These are phyloP conservation scores for Microctonus aethiopoides DNA, from an alignment of 2,888 invertebrate genomes.

Conservation along the genomic window DNA sequence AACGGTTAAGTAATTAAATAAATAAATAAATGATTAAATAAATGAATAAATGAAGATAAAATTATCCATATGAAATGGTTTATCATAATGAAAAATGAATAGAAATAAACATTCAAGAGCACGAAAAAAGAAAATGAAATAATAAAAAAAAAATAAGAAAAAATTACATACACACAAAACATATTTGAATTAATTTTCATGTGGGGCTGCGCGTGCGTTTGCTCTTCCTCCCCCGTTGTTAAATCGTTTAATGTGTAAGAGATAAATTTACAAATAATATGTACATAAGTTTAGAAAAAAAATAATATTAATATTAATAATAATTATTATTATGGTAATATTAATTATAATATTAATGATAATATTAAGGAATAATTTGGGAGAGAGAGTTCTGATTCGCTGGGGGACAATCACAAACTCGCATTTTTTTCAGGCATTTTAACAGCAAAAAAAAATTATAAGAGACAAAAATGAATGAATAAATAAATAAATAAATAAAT, in stretches of 20 bases:
- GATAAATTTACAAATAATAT: conserved; percentile 49
- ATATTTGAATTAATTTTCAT: conserved; percentile 34
- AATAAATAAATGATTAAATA: no score
- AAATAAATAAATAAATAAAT: conserved; percentile 7
- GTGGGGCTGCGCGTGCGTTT: background rate
- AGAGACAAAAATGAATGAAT: no score
- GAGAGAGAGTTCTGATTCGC: conserved; percentile 43
- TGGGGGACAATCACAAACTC: conserved; percentile 42
- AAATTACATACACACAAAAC: conserved; percentile 15
- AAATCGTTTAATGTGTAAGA: conserved; percentile 47
- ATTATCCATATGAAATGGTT: background rate
- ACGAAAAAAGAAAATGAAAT: conserved; percentile 1
- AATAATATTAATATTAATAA: conserved; percentile 18
- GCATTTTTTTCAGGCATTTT: conserved; percentile 21
- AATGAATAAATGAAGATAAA: no score
- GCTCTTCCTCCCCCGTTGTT: conserved; percentile 44
- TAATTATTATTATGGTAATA: no score
- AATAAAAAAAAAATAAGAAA: no score
- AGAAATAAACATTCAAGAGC: background rate
- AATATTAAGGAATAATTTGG: conserved; percentile 2
- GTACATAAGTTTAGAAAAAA: conserved; percentile 43
- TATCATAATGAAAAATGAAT: background rate
- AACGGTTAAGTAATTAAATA: conserved; percentile 85
- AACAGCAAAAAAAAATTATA: conserved; percentile 15
- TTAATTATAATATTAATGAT: no score